Evolutionary conservation across 2,797 vertebrate genomes (phyloP), one percentile per base, ranked within the genome.

Genomic region (Falco biarmicus): DNA sequence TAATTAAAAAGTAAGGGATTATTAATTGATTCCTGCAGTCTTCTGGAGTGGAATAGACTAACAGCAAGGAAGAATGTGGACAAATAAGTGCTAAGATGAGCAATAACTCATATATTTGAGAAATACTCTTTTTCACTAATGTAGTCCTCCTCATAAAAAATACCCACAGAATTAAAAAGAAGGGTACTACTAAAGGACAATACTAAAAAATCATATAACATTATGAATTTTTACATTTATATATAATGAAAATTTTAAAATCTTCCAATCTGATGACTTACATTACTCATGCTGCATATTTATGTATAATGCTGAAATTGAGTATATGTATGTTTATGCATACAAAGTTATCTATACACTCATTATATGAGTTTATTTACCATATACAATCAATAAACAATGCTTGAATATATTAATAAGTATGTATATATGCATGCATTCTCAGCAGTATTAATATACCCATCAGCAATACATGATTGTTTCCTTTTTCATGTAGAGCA

Each of bases 311-410:
- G 32, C 53, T 74, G 81, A 87, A 63, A 84, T 4, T 56, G 43
- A 89, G 29, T 56, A 29, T 37, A 80, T 31, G 25, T n/a, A 70
- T 26, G 32, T 66, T 94, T 90, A 89, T 2, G 43, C 29, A 73
- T 20, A 59, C 64, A 66, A 59, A 94, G 48, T 80, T 90, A 88
- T 71, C 87, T 79, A 75, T 60, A 75, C 22, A 39, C 25, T 70
- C 47, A 87, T 16, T 39, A 8, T 19, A 69, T n/a, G 41, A 93
- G 65, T 88, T 84, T 95, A 88, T 94, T 94, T 92, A 84, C 75
- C 74, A 92, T 45, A 94, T 25, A 59, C 53, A 66, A 96, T 92
- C 89, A 96, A 89, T 97, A 95, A 90, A 85, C 37, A 75, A 59
- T 47, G 37, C 50, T 48, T 80, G 78, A 92, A 64, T 87, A 80